These are phyloP conservation scores for Cyclura pinguis DNA, from an alignment of 2,797 vertebrate genomes.

Conservation along the genomic window DNA sequence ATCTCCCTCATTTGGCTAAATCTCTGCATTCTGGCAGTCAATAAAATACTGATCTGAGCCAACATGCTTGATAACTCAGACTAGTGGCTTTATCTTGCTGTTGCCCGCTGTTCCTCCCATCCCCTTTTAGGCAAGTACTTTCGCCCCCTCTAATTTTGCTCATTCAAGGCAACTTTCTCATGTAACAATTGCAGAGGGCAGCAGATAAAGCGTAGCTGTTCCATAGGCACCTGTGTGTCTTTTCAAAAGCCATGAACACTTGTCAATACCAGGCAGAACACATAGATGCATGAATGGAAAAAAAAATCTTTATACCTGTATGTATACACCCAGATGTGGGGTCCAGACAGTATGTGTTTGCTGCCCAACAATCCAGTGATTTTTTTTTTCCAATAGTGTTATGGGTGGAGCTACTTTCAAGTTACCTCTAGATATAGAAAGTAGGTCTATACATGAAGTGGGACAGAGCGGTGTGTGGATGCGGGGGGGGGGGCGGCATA, in stretches of 20 bases:
- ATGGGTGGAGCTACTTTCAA: background rate
- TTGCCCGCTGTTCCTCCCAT: background rate
- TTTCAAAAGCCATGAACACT: background rate
- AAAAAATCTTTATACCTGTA: background rate
- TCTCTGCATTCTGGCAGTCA: slow-evolving; percentile 2
- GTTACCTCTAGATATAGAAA: background rate
- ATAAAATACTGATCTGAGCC: slow-evolving; percentile 52
- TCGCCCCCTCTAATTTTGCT: background rate
- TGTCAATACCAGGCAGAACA: background rate
- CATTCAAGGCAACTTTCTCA: background rate
- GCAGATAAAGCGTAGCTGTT: background rate
- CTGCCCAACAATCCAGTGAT: background rate
- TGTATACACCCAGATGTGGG: background rate
- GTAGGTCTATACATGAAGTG: background rate
- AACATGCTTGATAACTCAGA: background rate
- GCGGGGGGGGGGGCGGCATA: background rate
- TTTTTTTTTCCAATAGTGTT: background rate
- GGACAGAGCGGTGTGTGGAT: no score
- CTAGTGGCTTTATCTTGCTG: background rate
- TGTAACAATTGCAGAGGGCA: background rate
- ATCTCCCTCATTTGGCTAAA: slow-evolving; percentile 31
- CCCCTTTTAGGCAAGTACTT: no score
- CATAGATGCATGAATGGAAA: no score
- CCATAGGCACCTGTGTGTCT: no score
- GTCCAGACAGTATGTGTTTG: background rate